These are phyloP conservation scores for Acanthochromis polyacanthus DNA, from an alignment of 2,113 vertebrate species.

Conservation along the genomic window DNA sequence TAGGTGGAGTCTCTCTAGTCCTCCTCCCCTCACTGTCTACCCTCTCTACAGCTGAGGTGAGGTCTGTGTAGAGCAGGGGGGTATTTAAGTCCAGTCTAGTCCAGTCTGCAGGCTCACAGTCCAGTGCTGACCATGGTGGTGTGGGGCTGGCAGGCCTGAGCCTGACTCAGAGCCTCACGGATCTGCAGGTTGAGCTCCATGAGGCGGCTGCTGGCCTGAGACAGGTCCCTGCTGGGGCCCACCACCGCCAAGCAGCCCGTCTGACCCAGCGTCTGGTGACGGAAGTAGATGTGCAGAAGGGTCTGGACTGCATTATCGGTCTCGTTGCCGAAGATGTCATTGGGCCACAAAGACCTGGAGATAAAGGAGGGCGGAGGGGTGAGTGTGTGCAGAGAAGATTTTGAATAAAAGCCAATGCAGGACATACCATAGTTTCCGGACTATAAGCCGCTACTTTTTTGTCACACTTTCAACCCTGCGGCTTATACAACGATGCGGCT, in stretches of 20 bases:
- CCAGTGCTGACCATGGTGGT: slow-evolving; percentile 87
- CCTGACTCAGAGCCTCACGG: slow-evolving; percentile 91
- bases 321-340: slow-evolving; percentile 94
- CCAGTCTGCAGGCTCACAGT: slow-evolving; percentile 84
- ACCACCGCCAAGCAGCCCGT: slow-evolving; percentile 95
- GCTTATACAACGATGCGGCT: no score
- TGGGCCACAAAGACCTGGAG: slow-evolving; percentile 93
- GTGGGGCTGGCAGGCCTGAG: slow-evolving; percentile 85
- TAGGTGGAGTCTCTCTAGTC: slow-evolving; percentile 73
- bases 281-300: slow-evolving; percentile 96
- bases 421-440: no score
- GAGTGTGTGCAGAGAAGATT: background rate
- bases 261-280: slow-evolving; percentile 96
- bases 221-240: slow-evolving; percentile 93
- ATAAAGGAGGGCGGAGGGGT: background rate
- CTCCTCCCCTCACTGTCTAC: slow-evolving; percentile 47
- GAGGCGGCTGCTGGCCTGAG: slow-evolving; percentile 92
- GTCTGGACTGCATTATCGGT: slow-evolving; percentile 94
- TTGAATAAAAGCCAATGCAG: background rate
- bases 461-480: no score
- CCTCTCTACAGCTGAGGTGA: slow-evolving; percentile 53
- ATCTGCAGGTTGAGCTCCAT: slow-evolving; percentile 99
- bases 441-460: no score
- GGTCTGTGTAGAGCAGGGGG: slow-evolving; percentile 40
- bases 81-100: slow-evolving; percentile 52